Base-by-base conservation (phyloP, 2,888 invertebrate species). In the Melieria omissa region DNA sequence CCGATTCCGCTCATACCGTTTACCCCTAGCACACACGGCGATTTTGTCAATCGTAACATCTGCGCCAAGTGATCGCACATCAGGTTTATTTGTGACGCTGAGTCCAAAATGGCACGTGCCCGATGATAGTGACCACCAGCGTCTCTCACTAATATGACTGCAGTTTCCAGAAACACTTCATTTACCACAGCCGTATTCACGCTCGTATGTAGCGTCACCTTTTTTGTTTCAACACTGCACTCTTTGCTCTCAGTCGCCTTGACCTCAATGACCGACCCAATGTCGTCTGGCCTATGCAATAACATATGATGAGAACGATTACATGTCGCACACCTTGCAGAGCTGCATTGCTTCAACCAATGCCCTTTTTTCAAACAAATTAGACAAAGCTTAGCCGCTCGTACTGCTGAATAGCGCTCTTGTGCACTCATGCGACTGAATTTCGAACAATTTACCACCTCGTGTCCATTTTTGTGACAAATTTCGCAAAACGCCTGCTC, bases 81-180 rank as follows among this genome's bases (percentile, higher is more conserved):
- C 4, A 74, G 14, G 12, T 73, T 73, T 0, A 74, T 61, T 61
- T 74, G 71, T 5, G 73, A 72, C 6, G 63, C 70, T 10, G 74
- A 75, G 60, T 76, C 72, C 29, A 75, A 63, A n/a, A 74, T 57
- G 1, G 65, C 71, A 0, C 74, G 63, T 14, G 64, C 69, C 0
- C 52, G 44, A 29, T 73, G 69, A 52, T 66, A 72, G 14, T 62
- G 61, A 3, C 72, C 74, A 52, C 55, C 61, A n/a, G 5, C 12
- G 12, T 69, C 69, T 10, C 57, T 69, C 9, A 67, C 71, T 16
- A 69, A 9, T 4, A 72, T 55, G 10, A 64, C 49, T 9, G 65
- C 69, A 1, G 71, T 73, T 49, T 65, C 71, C 44, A 74, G 54
- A 42, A 74, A 69, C 14, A 70, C 74, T n/a, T 65, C 68, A 9